phyloP scores from a whole-genome alignment of 2,797 vertebrate genomes.

The Acestrorhynchus altus region DNA sequence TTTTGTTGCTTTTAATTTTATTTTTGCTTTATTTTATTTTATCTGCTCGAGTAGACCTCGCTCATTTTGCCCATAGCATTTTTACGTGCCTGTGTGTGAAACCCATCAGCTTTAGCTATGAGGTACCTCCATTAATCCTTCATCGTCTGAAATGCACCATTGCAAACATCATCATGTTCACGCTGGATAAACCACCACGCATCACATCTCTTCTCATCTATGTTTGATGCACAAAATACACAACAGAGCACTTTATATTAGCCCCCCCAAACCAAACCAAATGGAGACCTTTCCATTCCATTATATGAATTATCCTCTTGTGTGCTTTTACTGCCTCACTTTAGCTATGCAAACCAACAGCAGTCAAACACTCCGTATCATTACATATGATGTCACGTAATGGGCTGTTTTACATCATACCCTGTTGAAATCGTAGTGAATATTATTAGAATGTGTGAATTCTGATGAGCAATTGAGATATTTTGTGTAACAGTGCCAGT shows the following conservation, averaged over 20 bases:
- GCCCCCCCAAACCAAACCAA: background rate
- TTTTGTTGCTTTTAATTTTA: background rate
- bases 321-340: conserved; percentile 7
- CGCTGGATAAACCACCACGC: background rate
- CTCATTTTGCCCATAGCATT: background rate
- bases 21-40: background rate
- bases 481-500: conserved; percentile 16
- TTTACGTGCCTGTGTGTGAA: background rate
- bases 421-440: conserved; percentile 1
- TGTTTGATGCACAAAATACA: background rate
- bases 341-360: background rate
- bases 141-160: background rate
- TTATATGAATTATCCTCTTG: background rate
- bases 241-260: background rate
- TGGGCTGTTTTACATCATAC: background rate
- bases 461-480: background rate
- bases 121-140: too few species aligned
- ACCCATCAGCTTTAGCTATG: background rate
- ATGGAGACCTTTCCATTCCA: background rate
- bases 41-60: background rate
- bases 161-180: background rate
- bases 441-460: background rate
- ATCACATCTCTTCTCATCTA: background rate
- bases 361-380: background rate
- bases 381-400: conserved; percentile 12